These are phyloP conservation scores for Zoanthus gigantus DNA, from an alignment of 92 coral and sea anemone species.

Conservation along the genomic window DNA sequence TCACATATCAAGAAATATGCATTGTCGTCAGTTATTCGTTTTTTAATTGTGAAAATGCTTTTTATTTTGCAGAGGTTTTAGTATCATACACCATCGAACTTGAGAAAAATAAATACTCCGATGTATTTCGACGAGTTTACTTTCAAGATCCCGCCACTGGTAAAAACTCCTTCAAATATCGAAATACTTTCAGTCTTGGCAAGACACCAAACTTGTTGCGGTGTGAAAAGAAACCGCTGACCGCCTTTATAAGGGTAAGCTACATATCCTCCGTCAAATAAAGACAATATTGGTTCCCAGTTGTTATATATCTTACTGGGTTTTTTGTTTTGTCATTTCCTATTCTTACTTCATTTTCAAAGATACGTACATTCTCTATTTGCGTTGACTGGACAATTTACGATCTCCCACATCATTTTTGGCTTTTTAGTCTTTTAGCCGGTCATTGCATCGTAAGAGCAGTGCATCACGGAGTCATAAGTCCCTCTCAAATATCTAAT, in stretches of 20 bases:
- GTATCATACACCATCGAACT: conserved; percentile 70
- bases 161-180: conserved; percentile 45
- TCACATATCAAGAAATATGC: neutral
- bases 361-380: too few relatives aligned
- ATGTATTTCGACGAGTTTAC: conserved; percentile 71
- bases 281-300: neutral
- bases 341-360: too few relatives aligned
- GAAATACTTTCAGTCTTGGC: conserved; percentile 53
- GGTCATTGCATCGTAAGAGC: too few relatives aligned
- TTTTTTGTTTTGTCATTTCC: too few relatives aligned
- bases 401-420: too few relatives aligned
- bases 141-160: conserved; percentile 54
- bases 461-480: too few relatives aligned
- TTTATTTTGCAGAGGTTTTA: conserved; percentile 51
- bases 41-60: neutral
- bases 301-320: neutral
- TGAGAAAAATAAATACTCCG: conserved; percentile 61
- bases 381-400: too few relatives aligned
- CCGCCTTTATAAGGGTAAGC: conserved; percentile 75
- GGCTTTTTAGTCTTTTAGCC: too few relatives aligned
- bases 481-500: too few relatives aligned
- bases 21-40: neutral
- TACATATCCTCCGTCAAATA: neutral
- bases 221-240: conserved; percentile 59
- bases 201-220: conserved; percentile 43